Conservation (phyloP, 2,113 vertebrate species). For the Indicator maculatus region DNA sequence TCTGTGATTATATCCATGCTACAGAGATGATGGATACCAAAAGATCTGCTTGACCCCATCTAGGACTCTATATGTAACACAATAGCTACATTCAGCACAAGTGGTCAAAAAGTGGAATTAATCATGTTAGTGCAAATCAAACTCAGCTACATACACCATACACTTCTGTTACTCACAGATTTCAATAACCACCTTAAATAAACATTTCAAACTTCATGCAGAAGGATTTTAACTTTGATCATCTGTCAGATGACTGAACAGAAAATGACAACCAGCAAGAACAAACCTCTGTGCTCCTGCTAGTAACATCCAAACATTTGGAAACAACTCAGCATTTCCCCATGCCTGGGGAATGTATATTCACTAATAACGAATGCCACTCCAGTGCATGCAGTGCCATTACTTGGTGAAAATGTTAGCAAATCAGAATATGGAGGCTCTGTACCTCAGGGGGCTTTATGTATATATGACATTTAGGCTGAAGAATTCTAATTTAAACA, state of each 20-base stretch:
- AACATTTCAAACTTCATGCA: background rate
- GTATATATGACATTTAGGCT: constrained; percentile 13
- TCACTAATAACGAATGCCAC: constrained; percentile 4
- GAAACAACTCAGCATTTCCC: constrained; percentile 9
- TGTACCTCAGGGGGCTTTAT: constrained; percentile 7
- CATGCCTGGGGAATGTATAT: background rate
- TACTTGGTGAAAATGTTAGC: constrained; percentile 10
- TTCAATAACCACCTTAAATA: background rate
- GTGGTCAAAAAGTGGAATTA: background rate
- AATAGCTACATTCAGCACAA: background rate
- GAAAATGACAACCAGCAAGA: constrained; percentile 25
- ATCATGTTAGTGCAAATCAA: background rate
- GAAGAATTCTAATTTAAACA: constrained; percentile 48
- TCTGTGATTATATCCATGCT: too few relatives aligned
- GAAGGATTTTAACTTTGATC: constrained; percentile 34
- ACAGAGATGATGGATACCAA: background rate
- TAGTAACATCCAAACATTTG: background rate
- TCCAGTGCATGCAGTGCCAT: background rate
- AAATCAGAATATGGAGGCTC: constrained; percentile 15
- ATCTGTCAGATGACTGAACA: background rate
- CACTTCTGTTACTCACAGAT: background rate
- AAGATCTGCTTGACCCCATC: background rate
- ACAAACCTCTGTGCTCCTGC: constrained; percentile 19
- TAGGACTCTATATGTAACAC: background rate
- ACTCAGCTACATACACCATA: background rate